Percentiles rank a stretch among this genome's conserved stretches.
These are phyloP conservation scores for Seriola aureovittata DNA, from an alignment of 2,113 vertebrate species.

Conservation along the genomic window DNA sequence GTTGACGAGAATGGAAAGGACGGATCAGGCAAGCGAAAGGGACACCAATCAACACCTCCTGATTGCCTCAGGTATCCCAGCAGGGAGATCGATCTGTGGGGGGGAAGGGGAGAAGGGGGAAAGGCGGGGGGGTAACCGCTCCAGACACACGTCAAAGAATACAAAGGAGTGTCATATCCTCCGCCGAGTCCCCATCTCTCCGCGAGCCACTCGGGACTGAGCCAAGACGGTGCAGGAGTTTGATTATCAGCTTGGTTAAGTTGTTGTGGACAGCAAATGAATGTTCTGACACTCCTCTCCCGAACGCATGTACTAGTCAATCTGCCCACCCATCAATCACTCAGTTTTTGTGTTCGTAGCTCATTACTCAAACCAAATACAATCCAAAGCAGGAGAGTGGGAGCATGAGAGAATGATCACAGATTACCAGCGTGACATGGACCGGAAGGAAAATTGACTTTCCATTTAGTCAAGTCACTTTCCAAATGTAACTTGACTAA, in stretches of 20 bases:
- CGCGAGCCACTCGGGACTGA: constrained; percentile 37
- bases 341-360: constrained; percentile 38
- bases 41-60: constrained; percentile 81
- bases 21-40: constrained; percentile 66
- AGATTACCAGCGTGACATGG: not conserved
- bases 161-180: constrained; percentile 66
- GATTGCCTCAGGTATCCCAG: constrained; percentile 79
- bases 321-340: constrained; percentile 61
- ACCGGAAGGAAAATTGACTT: not conserved
- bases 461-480: not conserved
- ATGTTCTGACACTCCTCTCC: constrained; percentile 25
- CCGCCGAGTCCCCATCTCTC: constrained; percentile 32
- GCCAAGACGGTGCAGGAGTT: constrained; percentile 31
- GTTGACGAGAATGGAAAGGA: constrained; percentile 74
- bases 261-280: constrained; percentile 51
- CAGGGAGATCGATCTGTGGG: constrained; percentile 67
- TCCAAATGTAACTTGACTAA: not conserved
- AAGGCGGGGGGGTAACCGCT: constrained; percentile 47
- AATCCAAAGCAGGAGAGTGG: constrained; percentile 29
- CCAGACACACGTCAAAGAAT: constrained; percentile 55
- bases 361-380: constrained; percentile 46
- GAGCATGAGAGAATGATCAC: constrained; percentile 18
- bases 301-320: constrained; percentile 46
- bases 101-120: constrained; percentile 34
- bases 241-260: constrained; percentile 47